These are phyloP conservation scores for Ennomos fuscantarius DNA, from an alignment of 2,888 invertebrate genomes.

Conservation along the genomic window DNA sequence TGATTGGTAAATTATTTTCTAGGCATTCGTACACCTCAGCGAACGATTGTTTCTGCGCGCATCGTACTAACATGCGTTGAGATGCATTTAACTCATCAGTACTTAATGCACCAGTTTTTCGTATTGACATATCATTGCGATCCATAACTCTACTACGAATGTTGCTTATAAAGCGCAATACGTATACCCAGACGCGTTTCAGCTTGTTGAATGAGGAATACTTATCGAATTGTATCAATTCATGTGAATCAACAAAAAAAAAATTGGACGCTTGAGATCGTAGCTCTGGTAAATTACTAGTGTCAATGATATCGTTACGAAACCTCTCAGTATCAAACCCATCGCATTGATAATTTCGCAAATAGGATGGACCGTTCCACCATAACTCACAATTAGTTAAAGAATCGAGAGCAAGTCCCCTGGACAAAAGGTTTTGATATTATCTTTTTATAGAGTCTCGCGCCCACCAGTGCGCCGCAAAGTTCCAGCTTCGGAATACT, in stretches of 20 bases:
- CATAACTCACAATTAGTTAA: slow-evolving; percentile 8
- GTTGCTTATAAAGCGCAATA: slow-evolving; percentile 20
- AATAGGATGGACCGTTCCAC: slow-evolving; percentile 22
- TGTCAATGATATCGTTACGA: neutral
- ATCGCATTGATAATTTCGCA: neutral
- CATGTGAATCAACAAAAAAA: neutral
- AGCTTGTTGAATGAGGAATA: slow-evolving; percentile 19
- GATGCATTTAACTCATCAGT: slow-evolving; percentile 9
- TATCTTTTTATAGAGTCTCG: too few relatives aligned
- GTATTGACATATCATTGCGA: slow-evolving; percentile 2
- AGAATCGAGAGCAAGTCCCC: slow-evolving; percentile 6
- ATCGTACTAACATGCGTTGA: slow-evolving; percentile 1
- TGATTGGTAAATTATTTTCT: neutral
- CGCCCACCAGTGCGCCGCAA: too few relatives aligned
- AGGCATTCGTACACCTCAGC: neutral
- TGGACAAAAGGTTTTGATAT: slow-evolving; percentile 1
- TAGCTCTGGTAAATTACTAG: neutral
- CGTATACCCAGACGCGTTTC: slow-evolving; percentile 2
- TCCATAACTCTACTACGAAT: neutral
- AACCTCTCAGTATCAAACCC: neutral
- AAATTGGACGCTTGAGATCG: neutral
- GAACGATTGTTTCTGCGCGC: slow-evolving; percentile 7
- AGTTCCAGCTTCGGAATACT: too few relatives aligned
- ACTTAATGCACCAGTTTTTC: slow-evolving; percentile 7
- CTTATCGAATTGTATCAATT: slow-evolving; percentile 9